phyloP scores from a whole-genome alignment of 2,888 invertebrate genomes.

The Pelosia muscerda region DNA sequence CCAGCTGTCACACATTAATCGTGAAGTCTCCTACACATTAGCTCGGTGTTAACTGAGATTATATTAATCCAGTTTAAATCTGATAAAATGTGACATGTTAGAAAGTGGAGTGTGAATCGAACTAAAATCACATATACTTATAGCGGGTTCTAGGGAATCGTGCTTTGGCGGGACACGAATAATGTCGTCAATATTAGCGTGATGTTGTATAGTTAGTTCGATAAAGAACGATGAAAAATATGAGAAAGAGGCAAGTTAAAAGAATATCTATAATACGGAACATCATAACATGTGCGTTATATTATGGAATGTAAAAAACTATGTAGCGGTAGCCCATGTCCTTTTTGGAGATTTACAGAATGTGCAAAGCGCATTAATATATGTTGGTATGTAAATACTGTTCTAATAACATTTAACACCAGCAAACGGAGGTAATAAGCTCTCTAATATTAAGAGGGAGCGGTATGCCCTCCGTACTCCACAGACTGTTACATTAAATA shows the following conservation, averaged over 20 bases:
- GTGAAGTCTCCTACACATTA: constrained; percentile 15
- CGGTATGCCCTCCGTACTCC: not conserved
- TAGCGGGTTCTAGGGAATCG: not conserved
- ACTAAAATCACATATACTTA: not conserved
- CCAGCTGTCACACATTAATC: constrained; percentile 8
- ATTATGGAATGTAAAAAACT: too few relatives aligned
- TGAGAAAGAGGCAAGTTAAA: too few relatives aligned
- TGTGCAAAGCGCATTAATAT: not conserved
- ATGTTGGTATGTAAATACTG: not conserved
- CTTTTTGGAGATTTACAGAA: not conserved
- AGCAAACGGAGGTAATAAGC: not conserved
- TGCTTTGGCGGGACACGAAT: too few relatives aligned
- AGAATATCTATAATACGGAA: too few relatives aligned
- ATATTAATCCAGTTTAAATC: constrained; percentile 26
- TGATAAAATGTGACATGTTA: constrained; percentile 19
- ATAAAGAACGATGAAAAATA: too few relatives aligned
- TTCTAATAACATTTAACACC: not conserved
- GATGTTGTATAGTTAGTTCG: too few relatives aligned
- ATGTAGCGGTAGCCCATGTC: too few relatives aligned
- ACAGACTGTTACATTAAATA: not conserved
- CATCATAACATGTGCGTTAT: too few relatives aligned
- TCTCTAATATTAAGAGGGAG: not conserved
- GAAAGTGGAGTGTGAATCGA: not conserved
- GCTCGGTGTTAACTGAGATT: constrained; percentile 26
- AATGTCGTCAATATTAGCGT: too few relatives aligned